These are phyloP conservation scores for Phymanthus crucifer DNA, from an alignment of 92 coral and sea anemone genomes.

Conservation along the genomic window DNA sequence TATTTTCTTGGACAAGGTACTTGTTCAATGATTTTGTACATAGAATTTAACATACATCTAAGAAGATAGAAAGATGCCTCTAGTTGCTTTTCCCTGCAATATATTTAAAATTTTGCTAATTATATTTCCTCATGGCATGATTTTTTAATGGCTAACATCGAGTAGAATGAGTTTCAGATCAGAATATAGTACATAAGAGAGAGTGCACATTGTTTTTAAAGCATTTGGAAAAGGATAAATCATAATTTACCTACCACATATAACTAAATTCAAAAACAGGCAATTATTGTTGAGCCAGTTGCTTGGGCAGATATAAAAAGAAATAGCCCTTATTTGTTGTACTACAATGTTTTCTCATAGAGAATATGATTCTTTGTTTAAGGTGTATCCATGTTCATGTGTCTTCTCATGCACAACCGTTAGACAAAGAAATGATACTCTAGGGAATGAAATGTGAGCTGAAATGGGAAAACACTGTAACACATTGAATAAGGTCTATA, in stretches of 20 bases:
- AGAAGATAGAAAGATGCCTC: slow-evolving; percentile 1
- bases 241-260: background rate
- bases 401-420: too few species aligned
- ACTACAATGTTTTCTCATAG: too few species aligned
- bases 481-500: too few species aligned
- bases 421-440: too few species aligned
- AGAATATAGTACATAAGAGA: background rate
- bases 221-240: background rate
- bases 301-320: too few species aligned
- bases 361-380: too few species aligned
- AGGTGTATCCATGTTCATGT: too few species aligned
- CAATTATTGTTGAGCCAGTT: too few species aligned
- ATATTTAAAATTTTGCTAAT: slow-evolving; percentile 7
- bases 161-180: background rate
- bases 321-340: too few species aligned
- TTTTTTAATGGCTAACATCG: background rate
- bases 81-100: slow-evolving; percentile 3
- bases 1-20: slow-evolving; percentile 35
- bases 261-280: too few species aligned
- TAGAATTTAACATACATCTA: slow-evolving; percentile 24
- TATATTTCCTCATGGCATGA: slow-evolving; percentile 1
- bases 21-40: slow-evolving; percentile 18
- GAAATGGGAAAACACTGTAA: too few species aligned
- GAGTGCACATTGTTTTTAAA: background rate
- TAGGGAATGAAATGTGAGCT: too few species aligned